Percentiles rank a stretch among this genome's conserved stretches.
phyloP scores from a whole-genome alignment of 2,888 invertebrate species.

The Euclidia mi region DNA sequence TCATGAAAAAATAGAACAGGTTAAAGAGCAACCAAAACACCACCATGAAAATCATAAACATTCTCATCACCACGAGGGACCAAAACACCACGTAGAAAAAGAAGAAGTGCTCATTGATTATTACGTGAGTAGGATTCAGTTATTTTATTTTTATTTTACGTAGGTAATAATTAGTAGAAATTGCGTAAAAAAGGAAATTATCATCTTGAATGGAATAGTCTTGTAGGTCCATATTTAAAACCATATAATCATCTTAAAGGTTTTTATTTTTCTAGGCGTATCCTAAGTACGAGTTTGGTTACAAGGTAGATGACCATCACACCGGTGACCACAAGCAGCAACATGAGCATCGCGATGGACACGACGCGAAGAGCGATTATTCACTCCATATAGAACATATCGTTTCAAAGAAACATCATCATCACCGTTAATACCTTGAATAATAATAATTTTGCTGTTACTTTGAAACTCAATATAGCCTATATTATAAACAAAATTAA shows the following conservation, averaged over 20 bases:
- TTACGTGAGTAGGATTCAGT: conserved; percentile 1
- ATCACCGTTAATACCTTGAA: conserved; percentile 9
- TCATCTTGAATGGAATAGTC: too few relatives aligned
- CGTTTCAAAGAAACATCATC: conserved; percentile 13
- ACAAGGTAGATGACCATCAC: conserved; percentile 49
- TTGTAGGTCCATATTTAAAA: too few relatives aligned
- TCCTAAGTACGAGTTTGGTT: conserved; percentile 48
- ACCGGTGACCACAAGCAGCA: conserved; percentile 35
- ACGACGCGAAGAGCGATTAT: conserved; percentile 21
- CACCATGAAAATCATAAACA: neutral
- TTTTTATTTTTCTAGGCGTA: conserved; percentile 12
- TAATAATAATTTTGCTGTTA: too few relatives aligned
- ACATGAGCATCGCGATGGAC: conserved; percentile 27
- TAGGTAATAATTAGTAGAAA: too few relatives aligned
- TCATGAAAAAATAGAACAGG: too few relatives aligned
- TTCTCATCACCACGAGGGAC: neutral
- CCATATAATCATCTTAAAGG: too few relatives aligned
- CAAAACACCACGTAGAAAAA: too few relatives aligned
- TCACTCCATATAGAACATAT: conserved; percentile 24
- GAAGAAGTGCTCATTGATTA: neutral
- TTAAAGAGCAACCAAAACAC: too few relatives aligned
- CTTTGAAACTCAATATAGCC: too few relatives aligned
- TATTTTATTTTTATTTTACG: too few relatives aligned
- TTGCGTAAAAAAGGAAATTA: too few relatives aligned
- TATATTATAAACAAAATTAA: too few relatives aligned